Conservation (phyloP, 1,140 invertebrate genomes). For the Papilio glaucus region DNA sequence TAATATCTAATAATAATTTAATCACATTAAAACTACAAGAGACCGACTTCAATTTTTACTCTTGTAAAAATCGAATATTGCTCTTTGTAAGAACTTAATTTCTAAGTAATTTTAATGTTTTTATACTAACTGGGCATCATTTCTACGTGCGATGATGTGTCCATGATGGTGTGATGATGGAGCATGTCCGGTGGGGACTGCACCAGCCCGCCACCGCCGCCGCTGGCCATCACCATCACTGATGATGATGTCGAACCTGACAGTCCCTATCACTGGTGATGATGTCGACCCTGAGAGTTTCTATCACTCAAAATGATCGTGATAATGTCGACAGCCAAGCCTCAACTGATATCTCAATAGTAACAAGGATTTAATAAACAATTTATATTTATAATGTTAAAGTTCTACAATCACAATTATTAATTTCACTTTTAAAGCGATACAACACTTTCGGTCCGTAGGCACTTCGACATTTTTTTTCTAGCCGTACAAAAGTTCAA, state of each 20-base stretch:
- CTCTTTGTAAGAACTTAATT: no score
- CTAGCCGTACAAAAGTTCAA: conserved; percentile 55
- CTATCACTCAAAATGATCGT: neutral
- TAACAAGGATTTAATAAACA: no score
- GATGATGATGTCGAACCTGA: conserved; percentile 38
- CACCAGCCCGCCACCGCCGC: conserved; percentile 77
- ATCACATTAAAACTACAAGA: no score
- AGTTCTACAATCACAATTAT: conserved; percentile 51
- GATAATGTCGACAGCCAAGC: no score
- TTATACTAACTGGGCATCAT: conserved; percentile 77
- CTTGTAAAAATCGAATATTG: no score
- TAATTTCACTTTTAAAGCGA: conserved; percentile 27
- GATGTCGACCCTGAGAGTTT: neutral
- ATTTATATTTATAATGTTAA: neutral
- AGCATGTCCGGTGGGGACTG: conserved; percentile 81
- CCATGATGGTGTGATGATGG: conserved; percentile 80
- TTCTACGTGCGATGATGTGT: conserved; percentile 77
- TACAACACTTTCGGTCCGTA: conserved; percentile 62
- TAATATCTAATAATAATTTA: no score
- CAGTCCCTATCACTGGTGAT: conserved; percentile 9
- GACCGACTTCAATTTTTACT: no score
- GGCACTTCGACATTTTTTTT: conserved; percentile 76
- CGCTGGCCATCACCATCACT: conserved; percentile 81
- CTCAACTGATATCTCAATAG: no score
- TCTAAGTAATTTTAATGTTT: neutral